These are phyloP conservation scores for Monomorium pharaonis DNA, from an alignment of 1,140 invertebrate genomes.

Conservation along the genomic window DNA sequence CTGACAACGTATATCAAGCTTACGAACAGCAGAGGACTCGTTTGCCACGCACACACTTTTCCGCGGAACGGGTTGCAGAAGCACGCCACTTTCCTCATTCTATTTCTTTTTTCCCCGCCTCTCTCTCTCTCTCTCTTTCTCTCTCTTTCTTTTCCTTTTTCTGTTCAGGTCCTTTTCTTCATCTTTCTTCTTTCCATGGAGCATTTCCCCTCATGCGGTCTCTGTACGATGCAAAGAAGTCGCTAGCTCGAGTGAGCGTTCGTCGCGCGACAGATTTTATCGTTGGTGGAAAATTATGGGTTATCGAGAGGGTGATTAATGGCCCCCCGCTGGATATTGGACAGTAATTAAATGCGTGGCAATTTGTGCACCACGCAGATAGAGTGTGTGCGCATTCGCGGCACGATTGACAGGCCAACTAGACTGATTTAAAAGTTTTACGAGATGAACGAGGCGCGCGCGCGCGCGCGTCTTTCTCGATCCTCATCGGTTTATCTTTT, in stretches of 20 bases:
- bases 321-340: constrained; percentile 69
- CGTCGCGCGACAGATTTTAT: constrained; percentile 74
- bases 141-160: background rate
- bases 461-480: constrained; percentile 14
- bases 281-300: constrained; percentile 72
- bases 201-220: constrained; percentile 11
- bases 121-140: background rate
- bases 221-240: constrained; percentile 29
- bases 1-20: constrained; percentile 49
- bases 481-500: constrained; percentile 1
- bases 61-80: constrained; percentile 46
- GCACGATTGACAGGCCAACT: constrained; percentile 71
- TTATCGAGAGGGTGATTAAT: constrained; percentile 75
- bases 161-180: background rate
- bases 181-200: background rate
- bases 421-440: constrained; percentile 69
- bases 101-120: background rate
- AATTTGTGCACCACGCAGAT: constrained; percentile 74
- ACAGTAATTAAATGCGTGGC: constrained; percentile 80
- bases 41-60: constrained; percentile 46
- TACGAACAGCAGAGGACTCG: constrained; percentile 39
- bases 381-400: constrained; percentile 67
- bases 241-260: constrained; percentile 19
- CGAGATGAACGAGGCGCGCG: constrained; percentile 22
- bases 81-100: constrained; percentile 46